phyloP scores from a whole-genome alignment of 2,113 vertebrate species.

The Pelobates fuscus region DNA sequence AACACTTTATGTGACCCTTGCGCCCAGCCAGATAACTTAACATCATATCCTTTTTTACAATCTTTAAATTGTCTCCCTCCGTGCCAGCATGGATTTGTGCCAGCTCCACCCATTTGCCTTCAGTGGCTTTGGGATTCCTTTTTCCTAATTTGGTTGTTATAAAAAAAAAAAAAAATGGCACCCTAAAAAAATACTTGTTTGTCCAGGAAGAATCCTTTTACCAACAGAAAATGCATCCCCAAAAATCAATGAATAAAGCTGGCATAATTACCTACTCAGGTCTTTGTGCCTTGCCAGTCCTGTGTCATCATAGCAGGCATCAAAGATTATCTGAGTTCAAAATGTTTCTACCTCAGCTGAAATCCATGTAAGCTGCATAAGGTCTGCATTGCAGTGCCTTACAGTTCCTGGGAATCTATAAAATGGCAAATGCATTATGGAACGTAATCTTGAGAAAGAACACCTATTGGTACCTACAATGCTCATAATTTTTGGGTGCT shows the following conservation, averaged over 20 bases:
- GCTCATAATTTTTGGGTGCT: background rate
- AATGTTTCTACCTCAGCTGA: background rate
- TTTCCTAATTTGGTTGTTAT: too few relatives aligned
- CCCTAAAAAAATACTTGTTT: too few relatives aligned
- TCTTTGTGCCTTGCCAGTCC: background rate
- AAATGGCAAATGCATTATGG: background rate
- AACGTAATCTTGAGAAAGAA: background rate
- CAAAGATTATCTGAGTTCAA: background rate
- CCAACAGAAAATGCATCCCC: too few relatives aligned
- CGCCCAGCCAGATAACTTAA: background rate
- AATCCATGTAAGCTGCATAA: background rate
- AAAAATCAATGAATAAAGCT: too few relatives aligned
- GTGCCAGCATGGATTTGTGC: background rate
- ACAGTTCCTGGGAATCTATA: background rate
- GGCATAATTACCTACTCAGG: background rate
- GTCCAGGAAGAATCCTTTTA: too few relatives aligned
- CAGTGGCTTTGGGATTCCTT: background rate
- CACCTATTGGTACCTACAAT: background rate
- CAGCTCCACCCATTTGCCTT: background rate
- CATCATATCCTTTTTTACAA: background rate
- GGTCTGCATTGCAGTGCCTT: constrained; percentile 29
- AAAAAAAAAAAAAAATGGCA: too few relatives aligned
- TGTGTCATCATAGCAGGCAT: background rate
- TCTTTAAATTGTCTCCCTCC: background rate
- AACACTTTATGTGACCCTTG: too few relatives aligned